Percentiles rank a stretch among this genome's conserved stretches.
These are phyloP conservation scores for Mellilla xanthometata DNA, from an alignment of 2,888 invertebrate species.

Conservation along the genomic window DNA sequence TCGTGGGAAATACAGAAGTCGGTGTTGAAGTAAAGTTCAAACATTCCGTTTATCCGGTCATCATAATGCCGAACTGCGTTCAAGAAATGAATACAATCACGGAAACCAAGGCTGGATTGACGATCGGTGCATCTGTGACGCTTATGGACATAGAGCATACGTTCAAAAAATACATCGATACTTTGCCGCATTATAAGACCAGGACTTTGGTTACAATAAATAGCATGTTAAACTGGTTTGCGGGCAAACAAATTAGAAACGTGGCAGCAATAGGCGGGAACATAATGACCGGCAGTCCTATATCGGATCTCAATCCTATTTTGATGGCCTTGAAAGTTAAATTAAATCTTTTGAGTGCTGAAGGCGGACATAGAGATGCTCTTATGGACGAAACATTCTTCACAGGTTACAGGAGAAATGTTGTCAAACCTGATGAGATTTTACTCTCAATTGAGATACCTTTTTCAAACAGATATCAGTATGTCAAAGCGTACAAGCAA, in stretches of 20 bases:
- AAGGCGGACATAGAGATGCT: constrained; percentile 81
- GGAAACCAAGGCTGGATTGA: constrained; percentile 82
- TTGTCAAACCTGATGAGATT: constrained; percentile 87
- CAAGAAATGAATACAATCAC: constrained; percentile 87
- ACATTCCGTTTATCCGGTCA: constrained; percentile 87
- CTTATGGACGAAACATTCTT: constrained; percentile 90
- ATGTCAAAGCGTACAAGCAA: constrained; percentile 91
- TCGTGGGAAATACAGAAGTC: constrained; percentile 92
- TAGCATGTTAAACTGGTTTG: constrained; percentile 96
- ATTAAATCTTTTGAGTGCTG: constrained; percentile 84
- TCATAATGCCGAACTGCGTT: constrained; percentile 93
- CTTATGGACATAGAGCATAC: constrained; percentile 88
- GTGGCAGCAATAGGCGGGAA: constrained; percentile 97
- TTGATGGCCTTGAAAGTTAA: constrained; percentile 92
- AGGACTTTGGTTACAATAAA: constrained; percentile 87
- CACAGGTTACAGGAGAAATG: constrained; percentile 89
- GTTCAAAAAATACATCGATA: constrained; percentile 83
- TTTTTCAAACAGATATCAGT: constrained; percentile 85
- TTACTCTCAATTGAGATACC: constrained; percentile 89
- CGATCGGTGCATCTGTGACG: constrained; percentile 92
- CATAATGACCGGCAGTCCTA: constrained; percentile 97
- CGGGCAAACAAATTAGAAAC: constrained; percentile 97
- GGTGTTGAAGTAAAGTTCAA: constrained; percentile 94
- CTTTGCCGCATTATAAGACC: constrained; percentile 83
- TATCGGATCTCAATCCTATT: constrained; percentile 97